A percentile compares a stretch with the other conserved stretches of the same genome.
phyloP scores from a whole-genome alignment of 2,113 vertebrate species.

The Leptobrachium leishanense region DNA sequence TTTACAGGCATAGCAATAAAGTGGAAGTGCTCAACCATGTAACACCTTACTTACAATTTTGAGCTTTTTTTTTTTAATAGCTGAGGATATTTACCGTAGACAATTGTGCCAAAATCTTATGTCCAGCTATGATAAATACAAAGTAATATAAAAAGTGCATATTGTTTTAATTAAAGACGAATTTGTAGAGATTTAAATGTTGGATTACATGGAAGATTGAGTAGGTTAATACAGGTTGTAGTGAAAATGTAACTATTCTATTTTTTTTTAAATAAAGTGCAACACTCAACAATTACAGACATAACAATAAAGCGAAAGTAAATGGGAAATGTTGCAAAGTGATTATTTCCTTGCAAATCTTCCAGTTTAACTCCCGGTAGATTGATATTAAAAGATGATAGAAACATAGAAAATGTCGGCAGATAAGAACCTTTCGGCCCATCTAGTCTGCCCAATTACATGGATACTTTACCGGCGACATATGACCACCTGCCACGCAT shows the following conservation, averaged over 20 bases:
- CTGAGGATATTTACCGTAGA: background rate
- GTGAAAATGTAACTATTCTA: conserved; percentile 24
- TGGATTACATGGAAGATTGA: conserved; percentile 32
- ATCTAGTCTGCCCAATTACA: too few relatives aligned
- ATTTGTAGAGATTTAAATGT: conserved; percentile 20
- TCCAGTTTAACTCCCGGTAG: background rate
- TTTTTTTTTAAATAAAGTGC: background rate
- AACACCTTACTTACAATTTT: conserved; percentile 1
- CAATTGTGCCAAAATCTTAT: background rate
- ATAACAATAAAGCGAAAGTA: background rate
- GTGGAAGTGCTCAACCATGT: conserved; percentile 25
- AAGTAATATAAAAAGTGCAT: conserved; percentile 19
- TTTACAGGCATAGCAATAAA: conserved; percentile 35
- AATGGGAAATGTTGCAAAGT: background rate
- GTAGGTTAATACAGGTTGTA: conserved; percentile 13
- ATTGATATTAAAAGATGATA: background rate
- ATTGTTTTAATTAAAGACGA: conserved; percentile 29
- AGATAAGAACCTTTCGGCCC: too few relatives aligned
- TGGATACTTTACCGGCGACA: too few relatives aligned
- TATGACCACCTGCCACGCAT: too few relatives aligned
- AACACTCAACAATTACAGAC: background rate
- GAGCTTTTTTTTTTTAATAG: conserved; percentile 1
- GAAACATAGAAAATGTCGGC: too few relatives aligned
- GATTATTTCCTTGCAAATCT: background rate
- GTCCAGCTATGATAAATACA: conserved; percentile 16